Conservation (phyloP, 2,113 vertebrate genomes). For the Excalfactoria chinensis region DNA sequence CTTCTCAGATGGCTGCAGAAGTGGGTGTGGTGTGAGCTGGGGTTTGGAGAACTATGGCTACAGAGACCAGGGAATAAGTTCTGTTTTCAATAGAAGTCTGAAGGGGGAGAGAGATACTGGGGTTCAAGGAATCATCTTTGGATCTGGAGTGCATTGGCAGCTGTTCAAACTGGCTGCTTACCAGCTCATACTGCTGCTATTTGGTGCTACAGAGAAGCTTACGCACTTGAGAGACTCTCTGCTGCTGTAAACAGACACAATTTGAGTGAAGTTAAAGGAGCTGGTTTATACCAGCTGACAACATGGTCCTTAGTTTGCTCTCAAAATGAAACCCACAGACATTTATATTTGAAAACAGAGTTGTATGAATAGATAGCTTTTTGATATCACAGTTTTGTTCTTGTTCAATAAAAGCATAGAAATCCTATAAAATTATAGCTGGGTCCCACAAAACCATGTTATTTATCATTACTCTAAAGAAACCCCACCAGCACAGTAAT, state of each 20-base stretch:
- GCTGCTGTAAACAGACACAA: background rate
- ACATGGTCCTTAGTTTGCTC: background rate
- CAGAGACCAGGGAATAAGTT: slow-evolving; percentile 13
- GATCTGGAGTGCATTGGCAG: slow-evolving; percentile 3
- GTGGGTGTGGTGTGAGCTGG: background rate
- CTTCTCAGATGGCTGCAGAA: background rate
- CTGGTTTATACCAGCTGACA: background rate
- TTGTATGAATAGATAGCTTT: background rate
- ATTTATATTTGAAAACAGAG: background rate
- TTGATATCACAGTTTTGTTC: background rate
- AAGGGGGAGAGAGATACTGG: slow-evolving; percentile 5
- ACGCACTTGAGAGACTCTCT: slow-evolving; percentile 1
- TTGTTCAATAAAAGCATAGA: background rate
- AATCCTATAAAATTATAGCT: background rate
- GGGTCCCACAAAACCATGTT: background rate
- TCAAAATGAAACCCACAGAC: background rate
- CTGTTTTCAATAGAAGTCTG: slow-evolving; percentile 35
- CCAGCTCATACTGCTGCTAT: slow-evolving; percentile 28
- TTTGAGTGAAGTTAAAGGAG: background rate
- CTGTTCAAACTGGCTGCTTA: slow-evolving; percentile 15
- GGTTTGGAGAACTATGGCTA: background rate
- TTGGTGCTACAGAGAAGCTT: slow-evolving; percentile 7
- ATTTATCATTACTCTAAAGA: background rate
- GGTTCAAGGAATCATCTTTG: slow-evolving; percentile 40
- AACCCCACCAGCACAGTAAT: background rate